A percentile compares a stretch with the other conserved stretches of the same genome.
Evolutionary conservation across 1,140 invertebrate genomes (phyloP).

Genomic region (Aphis craccivora): DNA sequence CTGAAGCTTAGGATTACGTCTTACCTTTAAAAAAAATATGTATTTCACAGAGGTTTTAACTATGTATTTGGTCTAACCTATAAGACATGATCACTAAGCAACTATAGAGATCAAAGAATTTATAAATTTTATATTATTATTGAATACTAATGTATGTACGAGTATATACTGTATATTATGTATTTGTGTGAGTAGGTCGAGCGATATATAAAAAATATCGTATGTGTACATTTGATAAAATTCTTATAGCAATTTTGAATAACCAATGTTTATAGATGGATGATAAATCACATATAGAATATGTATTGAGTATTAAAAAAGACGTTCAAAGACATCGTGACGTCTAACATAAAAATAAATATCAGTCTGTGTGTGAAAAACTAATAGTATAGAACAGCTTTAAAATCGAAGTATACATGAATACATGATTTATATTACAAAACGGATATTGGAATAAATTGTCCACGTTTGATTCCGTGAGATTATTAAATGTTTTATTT

Average conservation of each 20-base stretch:
- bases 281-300: not conserved
- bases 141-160: not conserved
- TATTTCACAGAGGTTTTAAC: not conserved
- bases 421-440: not conserved
- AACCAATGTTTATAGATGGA: not conserved
- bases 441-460: not conserved
- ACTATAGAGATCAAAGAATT: not conserved
- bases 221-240: not conserved
- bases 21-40: not conserved
- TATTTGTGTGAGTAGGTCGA: not conserved
- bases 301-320: not conserved
- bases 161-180: too few relatives aligned
- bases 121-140: not conserved
- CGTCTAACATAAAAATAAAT: slow-evolving; percentile 13
- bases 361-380: not conserved
- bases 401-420: slow-evolving; percentile 5
- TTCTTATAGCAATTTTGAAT: not conserved
- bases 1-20: not conserved
- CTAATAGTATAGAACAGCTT: not conserved
- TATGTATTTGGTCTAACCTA: not conserved
- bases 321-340: not conserved
- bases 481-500: not conserved
- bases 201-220: not conserved
- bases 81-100: not conserved
- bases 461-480: not conserved